Evolutionary conservation across 2,888 invertebrate species (phyloP).

Genomic region (Andrena minutula): DNA sequence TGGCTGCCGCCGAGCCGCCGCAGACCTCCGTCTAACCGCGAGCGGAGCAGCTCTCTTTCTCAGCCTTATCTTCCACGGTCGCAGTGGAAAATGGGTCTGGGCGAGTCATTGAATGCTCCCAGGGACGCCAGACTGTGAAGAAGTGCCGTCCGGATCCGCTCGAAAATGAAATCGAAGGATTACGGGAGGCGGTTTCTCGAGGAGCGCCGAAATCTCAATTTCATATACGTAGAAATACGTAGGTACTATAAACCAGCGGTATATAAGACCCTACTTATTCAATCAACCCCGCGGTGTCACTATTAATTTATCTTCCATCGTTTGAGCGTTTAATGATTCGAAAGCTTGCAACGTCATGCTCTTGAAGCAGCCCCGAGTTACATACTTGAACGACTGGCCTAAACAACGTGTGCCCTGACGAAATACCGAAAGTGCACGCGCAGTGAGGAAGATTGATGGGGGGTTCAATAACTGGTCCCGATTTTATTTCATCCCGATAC

Average conservation of each 20-base stretch:
- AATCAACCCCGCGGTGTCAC: no score
- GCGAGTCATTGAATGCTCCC: constrained; percentile 50
- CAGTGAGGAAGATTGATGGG: constrained; percentile 50
- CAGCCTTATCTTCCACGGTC: constrained; percentile 52
- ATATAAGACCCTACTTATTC: no score
- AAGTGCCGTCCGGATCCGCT: background rate
- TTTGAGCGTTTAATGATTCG: background rate
- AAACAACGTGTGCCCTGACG: background rate
- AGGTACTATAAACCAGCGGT: no score
- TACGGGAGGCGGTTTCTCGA: background rate
- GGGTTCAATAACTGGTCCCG: constrained; percentile 48
- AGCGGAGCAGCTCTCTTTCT: constrained; percentile 45
- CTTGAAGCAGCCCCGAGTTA: background rate
- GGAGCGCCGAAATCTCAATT: background rate
- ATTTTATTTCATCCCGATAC: constrained; percentile 46
- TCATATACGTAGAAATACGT: background rate
- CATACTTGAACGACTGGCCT: background rate
- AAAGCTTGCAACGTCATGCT: background rate
- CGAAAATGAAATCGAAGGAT: constrained; percentile 19
- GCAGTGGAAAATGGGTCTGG: constrained; percentile 43
- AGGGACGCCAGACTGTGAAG: constrained; percentile 12
- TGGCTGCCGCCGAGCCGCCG: constrained; percentile 30
- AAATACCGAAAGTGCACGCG: constrained; percentile 36
- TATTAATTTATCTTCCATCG: background rate
- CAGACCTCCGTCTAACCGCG: constrained; percentile 52